Evolutionary conservation across 2,797 vertebrate species (phyloP).

Genomic region (Pipistrellus nathusii): DNA sequence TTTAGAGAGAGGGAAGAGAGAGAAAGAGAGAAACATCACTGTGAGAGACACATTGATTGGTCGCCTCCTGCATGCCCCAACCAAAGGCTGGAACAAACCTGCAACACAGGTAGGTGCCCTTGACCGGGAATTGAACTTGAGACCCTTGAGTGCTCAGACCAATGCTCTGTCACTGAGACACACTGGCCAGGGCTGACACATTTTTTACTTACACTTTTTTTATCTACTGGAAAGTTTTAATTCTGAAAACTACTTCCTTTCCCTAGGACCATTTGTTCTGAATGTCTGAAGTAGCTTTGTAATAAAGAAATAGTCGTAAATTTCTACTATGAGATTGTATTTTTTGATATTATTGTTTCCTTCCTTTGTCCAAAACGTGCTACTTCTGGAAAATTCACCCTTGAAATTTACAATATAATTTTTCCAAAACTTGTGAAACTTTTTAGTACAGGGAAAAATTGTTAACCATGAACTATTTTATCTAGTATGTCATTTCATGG

Average conservation of each 20-base stretch:
- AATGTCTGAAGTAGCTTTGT: conserved; percentile 52
- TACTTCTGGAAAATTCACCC: not conserved
- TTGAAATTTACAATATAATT: conserved; percentile 2
- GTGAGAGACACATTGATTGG: too few species aligned
- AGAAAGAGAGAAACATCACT: too few species aligned
- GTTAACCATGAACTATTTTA: conserved; percentile 28
- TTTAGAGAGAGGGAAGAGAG: too few species aligned
- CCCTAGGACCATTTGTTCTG: not conserved
- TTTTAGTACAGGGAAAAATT: conserved; percentile 55
- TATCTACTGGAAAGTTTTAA: conserved; percentile 41
- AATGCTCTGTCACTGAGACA: too few species aligned
- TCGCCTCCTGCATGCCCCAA: too few species aligned
- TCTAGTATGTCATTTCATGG: not conserved
- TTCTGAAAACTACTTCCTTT: conserved; percentile 29
- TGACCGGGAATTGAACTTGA: too few species aligned
- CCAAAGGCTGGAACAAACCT: too few species aligned
- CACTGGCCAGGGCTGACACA: too few species aligned
- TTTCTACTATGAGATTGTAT: conserved; percentile 32
- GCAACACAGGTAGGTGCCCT: too few species aligned
- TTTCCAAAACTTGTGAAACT: not conserved
- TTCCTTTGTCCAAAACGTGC: conserved; percentile 9
- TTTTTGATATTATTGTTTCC: conserved; percentile 37
- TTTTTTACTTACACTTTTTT: conserved; percentile 34
- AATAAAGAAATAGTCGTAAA: conserved; percentile 38
- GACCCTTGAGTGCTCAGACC: too few species aligned